Evolutionary conservation across 2,797 vertebrate genomes (phyloP).

Genomic region (Rhinichthys osculus): DNA sequence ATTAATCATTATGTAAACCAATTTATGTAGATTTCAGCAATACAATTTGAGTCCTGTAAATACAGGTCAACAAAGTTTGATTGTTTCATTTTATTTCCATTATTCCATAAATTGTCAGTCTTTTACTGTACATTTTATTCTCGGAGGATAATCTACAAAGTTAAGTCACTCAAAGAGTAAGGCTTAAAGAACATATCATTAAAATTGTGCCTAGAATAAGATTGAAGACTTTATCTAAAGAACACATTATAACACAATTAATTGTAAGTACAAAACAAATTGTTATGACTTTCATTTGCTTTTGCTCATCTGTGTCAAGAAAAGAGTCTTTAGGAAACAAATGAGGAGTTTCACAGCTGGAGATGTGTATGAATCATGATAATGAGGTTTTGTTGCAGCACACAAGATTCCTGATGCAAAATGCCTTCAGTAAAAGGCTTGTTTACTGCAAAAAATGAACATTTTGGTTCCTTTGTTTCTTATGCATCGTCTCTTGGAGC

Average conservation of each 20-base stretch:
- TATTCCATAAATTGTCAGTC: neutral
- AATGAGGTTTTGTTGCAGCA: slow-evolving; percentile 21
- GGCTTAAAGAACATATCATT: neutral
- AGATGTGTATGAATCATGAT: slow-evolving; percentile 25
- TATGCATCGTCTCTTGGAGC: too few species aligned
- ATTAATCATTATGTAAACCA: neutral
- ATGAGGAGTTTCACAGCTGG: slow-evolving; percentile 9
- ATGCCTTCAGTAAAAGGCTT: neutral
- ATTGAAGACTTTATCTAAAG: neutral
- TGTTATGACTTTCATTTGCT: neutral
- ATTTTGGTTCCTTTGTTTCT: neutral
- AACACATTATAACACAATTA: neutral
- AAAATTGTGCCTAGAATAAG: neutral
- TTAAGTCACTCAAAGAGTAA: neutral
- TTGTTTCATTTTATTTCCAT: neutral
- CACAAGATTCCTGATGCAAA: neutral
- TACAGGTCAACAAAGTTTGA: neutral
- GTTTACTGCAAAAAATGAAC: neutral
- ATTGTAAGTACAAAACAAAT: neutral
- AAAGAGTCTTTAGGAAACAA: neutral
- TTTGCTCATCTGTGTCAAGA: neutral
- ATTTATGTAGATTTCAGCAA: neutral
- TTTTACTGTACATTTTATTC: neutral
- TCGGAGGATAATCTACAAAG: too few species aligned
- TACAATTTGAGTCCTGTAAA: neutral